phyloP scores from a whole-genome alignment of 1,140 invertebrate species.

The Tigriopus japonicus region DNA sequence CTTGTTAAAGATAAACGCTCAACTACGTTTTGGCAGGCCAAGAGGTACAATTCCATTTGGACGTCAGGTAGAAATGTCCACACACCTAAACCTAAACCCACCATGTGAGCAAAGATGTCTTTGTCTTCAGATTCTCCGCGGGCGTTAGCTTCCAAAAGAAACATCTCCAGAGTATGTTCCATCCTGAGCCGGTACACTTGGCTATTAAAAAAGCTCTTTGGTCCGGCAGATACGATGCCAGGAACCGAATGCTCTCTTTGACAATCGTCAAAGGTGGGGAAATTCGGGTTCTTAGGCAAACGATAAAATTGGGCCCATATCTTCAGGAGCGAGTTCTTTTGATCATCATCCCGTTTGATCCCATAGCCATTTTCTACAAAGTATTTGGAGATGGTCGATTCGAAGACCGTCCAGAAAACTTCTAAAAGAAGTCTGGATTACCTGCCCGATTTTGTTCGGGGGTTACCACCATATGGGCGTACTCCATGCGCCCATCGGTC shows the following conservation, averaged over 20 bases:
- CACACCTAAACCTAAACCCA: slow-evolving; percentile 29
- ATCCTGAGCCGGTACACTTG: slow-evolving; percentile 28
- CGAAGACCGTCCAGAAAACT: slow-evolving; percentile 15
- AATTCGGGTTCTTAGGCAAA: slow-evolving; percentile 19
- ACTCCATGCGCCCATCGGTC: slow-evolving; percentile 34
- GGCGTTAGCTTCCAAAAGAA: slow-evolving; percentile 27
- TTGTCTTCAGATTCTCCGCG: slow-evolving; percentile 27
- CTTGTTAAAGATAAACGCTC: neutral
- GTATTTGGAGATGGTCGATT: neutral
- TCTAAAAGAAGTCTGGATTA: slow-evolving; percentile 27
- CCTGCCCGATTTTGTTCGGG: slow-evolving; percentile 31
- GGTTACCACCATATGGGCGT: slow-evolving; percentile 33
- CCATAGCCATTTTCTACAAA: slow-evolving; percentile 16
- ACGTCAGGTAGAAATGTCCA: slow-evolving; percentile 20
- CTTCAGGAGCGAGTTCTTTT: no score
- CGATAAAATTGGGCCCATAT: slow-evolving; percentile 27
- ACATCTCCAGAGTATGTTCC: slow-evolving; percentile 26
- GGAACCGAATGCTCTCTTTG: slow-evolving; percentile 15
- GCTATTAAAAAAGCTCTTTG: slow-evolving; percentile 23
- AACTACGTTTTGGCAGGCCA: neutral
- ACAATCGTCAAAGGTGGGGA: slow-evolving; percentile 25
- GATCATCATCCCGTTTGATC: no score
- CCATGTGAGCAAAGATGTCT: slow-evolving; percentile 28
- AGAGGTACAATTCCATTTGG: neutral
- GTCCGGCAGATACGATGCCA: slow-evolving; percentile 2